A percentile compares a stretch with the other conserved stretches of the same genome.
These are phyloP conservation scores for Entomobrya proxima DNA, from an alignment of 2,888 invertebrate genomes.

Conservation along the genomic window DNA sequence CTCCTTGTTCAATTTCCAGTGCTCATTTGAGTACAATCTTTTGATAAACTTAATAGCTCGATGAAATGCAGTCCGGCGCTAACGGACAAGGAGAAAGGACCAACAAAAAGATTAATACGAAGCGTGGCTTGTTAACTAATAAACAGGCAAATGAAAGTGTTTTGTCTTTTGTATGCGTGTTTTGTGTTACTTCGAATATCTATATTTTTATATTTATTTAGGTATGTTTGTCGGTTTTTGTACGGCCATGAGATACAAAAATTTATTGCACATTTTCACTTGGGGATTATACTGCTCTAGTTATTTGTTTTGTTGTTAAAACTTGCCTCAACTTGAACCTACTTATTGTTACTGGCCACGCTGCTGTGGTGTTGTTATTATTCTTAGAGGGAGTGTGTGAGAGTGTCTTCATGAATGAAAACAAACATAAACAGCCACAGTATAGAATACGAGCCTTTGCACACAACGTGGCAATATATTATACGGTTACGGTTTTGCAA, in stretches of 20 bases:
- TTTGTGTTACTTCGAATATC: background rate
- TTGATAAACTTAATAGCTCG: conserved; percentile 18
- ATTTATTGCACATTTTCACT: conserved; percentile 45
- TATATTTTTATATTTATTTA: background rate
- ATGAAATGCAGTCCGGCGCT: conserved; percentile 1
- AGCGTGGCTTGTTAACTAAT: conserved; percentile 33
- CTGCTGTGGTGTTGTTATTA: background rate
- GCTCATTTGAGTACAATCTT: conserved; percentile 6
- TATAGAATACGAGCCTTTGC: no score
- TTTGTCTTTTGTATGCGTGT: conserved; percentile 13
- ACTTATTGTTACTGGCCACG: conserved; percentile 28
- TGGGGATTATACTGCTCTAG: conserved; percentile 46
- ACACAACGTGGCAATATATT: background rate
- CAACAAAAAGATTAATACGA: conserved; percentile 10
- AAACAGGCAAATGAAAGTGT: conserved; percentile 14
- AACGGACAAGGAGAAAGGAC: background rate
- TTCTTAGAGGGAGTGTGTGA: background rate
- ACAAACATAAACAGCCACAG: background rate
- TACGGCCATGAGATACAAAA: conserved; percentile 20
- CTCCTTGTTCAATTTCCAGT: background rate
- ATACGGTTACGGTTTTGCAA: background rate
- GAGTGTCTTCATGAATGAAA: background rate
- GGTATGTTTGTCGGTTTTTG: background rate
- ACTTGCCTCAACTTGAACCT: conserved; percentile 8
- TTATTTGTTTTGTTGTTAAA: conserved; percentile 40